Evolutionary conservation across 2,888 invertebrate genomes (phyloP).

Genomic region (Anarsia innoxiella): DNA sequence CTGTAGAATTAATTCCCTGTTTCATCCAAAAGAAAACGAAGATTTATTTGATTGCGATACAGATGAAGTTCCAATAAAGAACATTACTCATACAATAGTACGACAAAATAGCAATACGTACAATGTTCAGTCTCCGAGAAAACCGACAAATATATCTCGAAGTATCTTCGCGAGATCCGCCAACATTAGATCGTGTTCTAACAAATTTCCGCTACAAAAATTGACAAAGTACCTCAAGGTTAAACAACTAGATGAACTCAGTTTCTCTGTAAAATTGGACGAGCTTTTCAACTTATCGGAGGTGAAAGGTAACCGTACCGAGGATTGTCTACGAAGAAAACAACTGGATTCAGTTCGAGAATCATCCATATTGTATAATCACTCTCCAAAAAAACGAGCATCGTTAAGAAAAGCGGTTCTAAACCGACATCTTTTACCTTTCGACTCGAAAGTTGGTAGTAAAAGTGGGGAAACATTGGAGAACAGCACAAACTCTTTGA

Average conservation of each 20-base stretch:
- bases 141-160: slow-evolving; percentile 35
- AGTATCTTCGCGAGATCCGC: slow-evolving; percentile 49
- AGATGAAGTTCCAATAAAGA: slow-evolving; percentile 30
- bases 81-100: slow-evolving; percentile 44
- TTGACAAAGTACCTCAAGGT: slow-evolving; percentile 45
- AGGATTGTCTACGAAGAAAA: too few relatives aligned
- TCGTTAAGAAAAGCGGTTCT: slow-evolving; percentile 53
- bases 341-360: slow-evolving; percentile 29
- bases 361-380: slow-evolving; percentile 45
- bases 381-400: slow-evolving; percentile 44
- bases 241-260: slow-evolving; percentile 43
- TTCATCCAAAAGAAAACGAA: slow-evolving; percentile 52
- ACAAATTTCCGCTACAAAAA: slow-evolving; percentile 41
- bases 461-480: slow-evolving; percentile 13
- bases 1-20: slow-evolving; percentile 41
- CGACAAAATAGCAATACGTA: slow-evolving; percentile 39
- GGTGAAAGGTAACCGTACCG: slow-evolving; percentile 13
- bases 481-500: slow-evolving; percentile 19
- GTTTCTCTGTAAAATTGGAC: slow-evolving; percentile 56
- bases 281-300: slow-evolving; percentile 41
- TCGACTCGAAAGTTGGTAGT: slow-evolving; percentile 20
- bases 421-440: slow-evolving; percentile 31
- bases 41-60: slow-evolving; percentile 36
- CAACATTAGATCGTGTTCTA: slow-evolving; percentile 41
- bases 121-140: slow-evolving; percentile 34